Percentiles rank a stretch among this genome's conserved stretches.
phyloP scores from a whole-genome alignment of 2,797 vertebrate genomes.

The Eidolon dupreanum region DNA sequence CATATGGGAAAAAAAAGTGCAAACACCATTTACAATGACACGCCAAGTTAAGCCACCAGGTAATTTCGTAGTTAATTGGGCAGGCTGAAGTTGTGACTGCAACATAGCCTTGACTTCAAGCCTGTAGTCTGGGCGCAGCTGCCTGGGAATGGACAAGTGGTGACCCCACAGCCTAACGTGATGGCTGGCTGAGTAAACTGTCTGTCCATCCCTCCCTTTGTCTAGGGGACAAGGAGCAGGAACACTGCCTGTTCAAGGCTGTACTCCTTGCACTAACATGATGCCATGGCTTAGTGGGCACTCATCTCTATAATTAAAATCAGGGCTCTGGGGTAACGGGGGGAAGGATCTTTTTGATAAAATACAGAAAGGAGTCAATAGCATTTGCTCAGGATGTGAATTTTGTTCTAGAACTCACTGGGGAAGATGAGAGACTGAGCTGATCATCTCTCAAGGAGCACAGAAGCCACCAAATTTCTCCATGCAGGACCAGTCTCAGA shows the following conservation, averaged over 20 bases:
- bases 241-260: background rate
- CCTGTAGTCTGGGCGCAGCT: background rate
- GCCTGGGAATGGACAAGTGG: background rate
- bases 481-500: background rate
- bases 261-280: background rate
- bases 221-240: background rate
- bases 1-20: background rate
- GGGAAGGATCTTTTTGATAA: background rate
- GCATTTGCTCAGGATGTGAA: background rate
- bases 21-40: background rate
- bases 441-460: background rate
- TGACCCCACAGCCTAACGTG: background rate
- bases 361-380: background rate
- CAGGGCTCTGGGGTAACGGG: background rate
- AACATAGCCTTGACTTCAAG: background rate
- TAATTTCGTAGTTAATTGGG: background rate
- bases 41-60: background rate
- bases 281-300: background rate
- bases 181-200: background rate
- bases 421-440: background rate
- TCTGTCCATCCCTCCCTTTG: background rate
- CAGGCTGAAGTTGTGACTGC: background rate
- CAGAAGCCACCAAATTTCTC: background rate
- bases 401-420: background rate
- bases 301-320: background rate